Evolutionary conservation across 2,113 vertebrate species (phyloP), one percentile per base, ranked within the genome.

Genomic region (Rhombomys opimus): DNA sequence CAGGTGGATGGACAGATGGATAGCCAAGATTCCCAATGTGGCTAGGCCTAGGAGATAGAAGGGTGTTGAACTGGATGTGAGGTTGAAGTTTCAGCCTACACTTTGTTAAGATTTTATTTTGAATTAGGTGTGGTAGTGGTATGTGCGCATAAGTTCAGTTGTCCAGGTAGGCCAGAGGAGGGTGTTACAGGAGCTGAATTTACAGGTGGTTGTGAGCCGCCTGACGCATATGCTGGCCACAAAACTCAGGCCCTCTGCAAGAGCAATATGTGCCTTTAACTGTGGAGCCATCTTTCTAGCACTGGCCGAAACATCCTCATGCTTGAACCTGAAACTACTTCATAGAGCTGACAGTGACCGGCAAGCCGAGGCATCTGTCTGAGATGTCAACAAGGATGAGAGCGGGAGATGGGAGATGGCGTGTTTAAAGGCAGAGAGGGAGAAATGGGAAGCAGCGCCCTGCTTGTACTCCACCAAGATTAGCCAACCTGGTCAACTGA

Each of bases 381-480:
- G 25, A 75, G 20, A 52, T 8, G 23, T 27, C 52, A 61, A 25
- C 38, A 17, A 41, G 38, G 61, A 18, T 10, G 25, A 23, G 35
- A 63, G 23, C 14, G 89, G 85, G 27, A 80, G 73, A 67, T 22
- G 1, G 10, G 54, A 14, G 41, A 65, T 25, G 68, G 20, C 4
- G 1, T 2, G 20, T 46, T 12, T 54, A 54, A 57, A 70, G 73
- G 52, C 52, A 57, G 35, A 5, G 0, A 0, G 8, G 18, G 11
- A 75, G 59, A 63, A 70, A 68, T 72, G 68, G 25, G 46, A 76
- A 63, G 50, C 59, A 10, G 1, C 73, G 35, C 80, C 25, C 38
- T 46, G 22, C 57, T 80, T 22, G 57, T 68, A 65, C 12, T 22
- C 32, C 50, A 4, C 30, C 7, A 6, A 91, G 27, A 50, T 86